Percentiles rank a stretch among this genome's conserved stretches.
These are phyloP conservation scores for Chamaedrilus cognettii DNA, from an alignment of 2,888 invertebrate genomes.

Conservation along the genomic window DNA sequence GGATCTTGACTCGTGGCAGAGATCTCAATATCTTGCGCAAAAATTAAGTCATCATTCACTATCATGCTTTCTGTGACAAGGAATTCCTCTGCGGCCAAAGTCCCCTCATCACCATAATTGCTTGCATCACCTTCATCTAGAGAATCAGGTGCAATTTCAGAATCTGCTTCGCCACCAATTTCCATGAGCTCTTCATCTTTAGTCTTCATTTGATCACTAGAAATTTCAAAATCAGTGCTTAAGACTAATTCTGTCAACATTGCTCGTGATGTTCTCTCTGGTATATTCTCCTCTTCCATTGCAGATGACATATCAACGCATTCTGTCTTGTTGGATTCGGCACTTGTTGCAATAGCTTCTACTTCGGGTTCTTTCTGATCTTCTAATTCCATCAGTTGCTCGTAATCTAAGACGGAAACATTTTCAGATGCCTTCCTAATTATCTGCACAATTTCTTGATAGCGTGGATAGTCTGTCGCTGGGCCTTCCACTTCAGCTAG, in stretches of 20 bases:
- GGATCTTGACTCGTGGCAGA: no score
- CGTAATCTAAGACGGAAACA: conserved; percentile 27
- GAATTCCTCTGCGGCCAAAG: no score
- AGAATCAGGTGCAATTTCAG: conserved; percentile 23
- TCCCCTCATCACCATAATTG: conserved; percentile 42
- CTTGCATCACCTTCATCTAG: conserved; percentile 40
- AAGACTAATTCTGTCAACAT: no score
- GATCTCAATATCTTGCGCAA: no score
- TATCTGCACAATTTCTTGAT: conserved; percentile 37
- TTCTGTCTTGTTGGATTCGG: no score
- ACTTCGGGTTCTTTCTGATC: background rate
- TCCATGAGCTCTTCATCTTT: conserved; percentile 43
- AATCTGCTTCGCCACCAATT: conserved; percentile 6
- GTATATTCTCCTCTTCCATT: no score
- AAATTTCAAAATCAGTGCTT: no score
- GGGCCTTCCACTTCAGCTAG: conserved; percentile 21
- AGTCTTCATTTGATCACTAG: no score
- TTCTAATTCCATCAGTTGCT: background rate
- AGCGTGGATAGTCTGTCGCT: conserved; percentile 29
- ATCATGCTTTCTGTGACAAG: background rate
- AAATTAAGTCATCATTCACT: background rate
- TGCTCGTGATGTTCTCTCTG: no score
- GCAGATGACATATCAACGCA: no score
- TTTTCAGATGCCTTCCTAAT: conserved; percentile 38
- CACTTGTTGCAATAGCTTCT: no score